Evolutionary conservation across 2,888 invertebrate genomes (phyloP), one percentile per base, ranked within the genome.

Genomic region (Enchytraeus crypticus): DNA sequence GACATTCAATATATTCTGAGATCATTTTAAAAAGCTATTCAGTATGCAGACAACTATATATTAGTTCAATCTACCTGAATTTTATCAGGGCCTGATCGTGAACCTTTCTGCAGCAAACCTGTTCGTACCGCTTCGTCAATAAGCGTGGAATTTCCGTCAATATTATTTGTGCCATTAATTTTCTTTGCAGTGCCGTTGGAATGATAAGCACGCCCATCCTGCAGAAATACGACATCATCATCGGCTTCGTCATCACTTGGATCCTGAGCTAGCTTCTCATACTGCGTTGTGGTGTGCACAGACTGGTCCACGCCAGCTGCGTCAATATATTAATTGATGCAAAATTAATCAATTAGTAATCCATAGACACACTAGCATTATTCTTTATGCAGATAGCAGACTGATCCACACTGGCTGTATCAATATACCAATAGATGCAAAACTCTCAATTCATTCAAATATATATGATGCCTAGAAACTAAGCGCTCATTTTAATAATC

Each of bases 181-280:
- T 30, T 43, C 47, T 23, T 30, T 51, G 47, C 51, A 5, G 29
- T 57, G 29, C 38, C 46, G 43, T 54, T 29, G 30, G 49, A 51
- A 51, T 57, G 54, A 43, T 51, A 32, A 18, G 47, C 46, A 33
- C 49, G 53, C n/a, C 56, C 61, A 30, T 59, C 60, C n/a, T 64
- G 56, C 3, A 34, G 32, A 33, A 60, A 60, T 23, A 60, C 57
- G 14, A 57, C 47, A 33, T 64, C 64, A 43, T 66, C 64, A 32
- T 67, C 67, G 18, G 61, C 65, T 26, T 65, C 67, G 30, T 61
- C 57, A 38, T 66, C 64, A 59, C 61, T 64, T 21, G 60, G 47
- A 38, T 66, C 61, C 49, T 66, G 66, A 21, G 61, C 56, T 38
- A 67, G 56, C 49, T 57, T 57, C 57, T 60, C 60, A 53, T 67